Conservation (phyloP, 2,113 vertebrate genomes). For the Triplophysa dalaica region DNA sequence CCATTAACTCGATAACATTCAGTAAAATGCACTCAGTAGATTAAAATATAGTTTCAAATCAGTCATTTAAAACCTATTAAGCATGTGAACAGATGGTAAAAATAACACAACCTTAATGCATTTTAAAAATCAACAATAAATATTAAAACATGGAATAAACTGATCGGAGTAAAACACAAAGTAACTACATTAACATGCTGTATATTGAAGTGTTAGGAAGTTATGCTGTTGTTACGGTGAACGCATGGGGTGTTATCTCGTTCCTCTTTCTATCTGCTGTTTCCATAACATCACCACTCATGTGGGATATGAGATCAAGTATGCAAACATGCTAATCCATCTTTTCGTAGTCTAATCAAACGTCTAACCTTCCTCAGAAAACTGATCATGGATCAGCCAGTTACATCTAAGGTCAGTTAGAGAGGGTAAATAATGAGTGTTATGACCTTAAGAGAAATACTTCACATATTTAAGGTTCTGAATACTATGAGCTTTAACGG, state of each 20-base stretch:
- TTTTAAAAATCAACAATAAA: background rate
- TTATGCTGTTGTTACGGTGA: background rate
- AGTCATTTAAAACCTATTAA: background rate
- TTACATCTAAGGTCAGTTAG: background rate
- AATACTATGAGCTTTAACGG: constrained; percentile 2
- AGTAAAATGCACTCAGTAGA: background rate
- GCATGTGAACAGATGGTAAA: background rate
- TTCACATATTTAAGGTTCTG: background rate
- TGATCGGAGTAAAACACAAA: background rate
- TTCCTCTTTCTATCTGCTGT: constrained; percentile 11
- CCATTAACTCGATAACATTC: background rate
- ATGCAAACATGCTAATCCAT: background rate
- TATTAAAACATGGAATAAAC: background rate
- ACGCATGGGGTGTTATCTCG: background rate
- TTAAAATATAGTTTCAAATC: background rate
- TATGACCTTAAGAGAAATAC: background rate
- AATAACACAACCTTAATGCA: background rate
- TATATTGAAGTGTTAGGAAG: background rate
- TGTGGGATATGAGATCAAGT: background rate
- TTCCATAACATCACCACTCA: constrained; percentile 10
- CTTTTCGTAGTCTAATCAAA: too few species aligned
- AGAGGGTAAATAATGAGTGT: background rate
- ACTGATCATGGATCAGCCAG: too few species aligned
- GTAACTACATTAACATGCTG: background rate
- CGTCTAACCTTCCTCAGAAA: too few species aligned